Evolutionary conservation across 2,113 vertebrate genomes (phyloP), one percentile per base, ranked within the genome.

Genomic region (Epinephelus lanceolatus): DNA sequence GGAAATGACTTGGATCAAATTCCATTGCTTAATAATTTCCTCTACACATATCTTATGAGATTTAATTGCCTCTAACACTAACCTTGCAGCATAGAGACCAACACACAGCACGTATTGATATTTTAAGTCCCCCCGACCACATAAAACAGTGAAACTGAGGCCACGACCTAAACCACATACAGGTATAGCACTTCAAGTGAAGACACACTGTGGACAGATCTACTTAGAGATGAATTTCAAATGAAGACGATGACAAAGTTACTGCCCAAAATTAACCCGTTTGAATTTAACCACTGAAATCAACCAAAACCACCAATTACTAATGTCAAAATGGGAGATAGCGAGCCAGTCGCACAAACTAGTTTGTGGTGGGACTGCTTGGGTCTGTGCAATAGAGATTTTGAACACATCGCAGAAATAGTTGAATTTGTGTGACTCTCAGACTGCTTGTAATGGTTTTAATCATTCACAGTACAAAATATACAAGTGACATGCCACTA

Each of bases 161-260:
- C n/a, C 18, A 47, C 6, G 21, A 73, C n/a, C 9, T 75, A 53
- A 89, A 89, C 77, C 88, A 88, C 88, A 88, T 57, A 51, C 0
- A 53, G 5, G 0, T 65, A 15, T 17, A 12, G 8, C 11, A 25
- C 3, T 71, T 62, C 17, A 27, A 19, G 1, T 13, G 0, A 47
- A 70, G 19, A 37, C 3, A 8, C 27, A 33, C 17, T 37, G 12
- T 18, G 56, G 2, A 40, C 1, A n/a, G 0, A 27, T 21, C 4
- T 4, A 40, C 19, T 52, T 23, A 6, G 3, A 49, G 40, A 30
- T 5, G 1, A 1, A 47, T 60, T 65, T 17, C 27, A 71, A 8
- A 61, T 27, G 17, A 11, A 12, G 13, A 19, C 0, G 3, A 75
- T 56, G 27, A 25, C 8, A 12, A 33, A 60, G 23, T 7, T 12